phyloP scores from a whole-genome alignment of 2,888 invertebrate species.

The Homarus gammarus region DNA sequence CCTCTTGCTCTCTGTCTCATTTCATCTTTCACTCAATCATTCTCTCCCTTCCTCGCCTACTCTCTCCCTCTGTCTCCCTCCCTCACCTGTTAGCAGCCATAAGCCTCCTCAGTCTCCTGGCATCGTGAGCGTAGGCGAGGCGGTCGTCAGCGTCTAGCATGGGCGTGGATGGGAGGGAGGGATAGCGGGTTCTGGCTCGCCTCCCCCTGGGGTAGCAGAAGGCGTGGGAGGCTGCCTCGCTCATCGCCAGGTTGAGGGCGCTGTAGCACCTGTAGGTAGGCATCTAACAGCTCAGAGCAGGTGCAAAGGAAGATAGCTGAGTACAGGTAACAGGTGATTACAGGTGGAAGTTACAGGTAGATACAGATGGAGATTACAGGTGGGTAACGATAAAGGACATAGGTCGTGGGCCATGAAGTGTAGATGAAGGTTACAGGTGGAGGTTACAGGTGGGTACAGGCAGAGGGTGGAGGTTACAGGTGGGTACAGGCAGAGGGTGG shows the following conservation, averaged over 20 bases:
- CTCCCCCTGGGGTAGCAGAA: conserved; percentile 43
- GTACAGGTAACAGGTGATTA: background rate
- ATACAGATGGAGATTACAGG: background rate
- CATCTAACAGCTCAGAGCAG: background rate
- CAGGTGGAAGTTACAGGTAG: background rate
- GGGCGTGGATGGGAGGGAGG: conserved; percentile 85
- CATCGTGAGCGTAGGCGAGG: conserved; percentile 16
- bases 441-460: background rate
- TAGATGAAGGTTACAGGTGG: background rate
- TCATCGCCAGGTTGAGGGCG: conserved; percentile 59
- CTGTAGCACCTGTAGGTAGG: conserved; percentile 50
- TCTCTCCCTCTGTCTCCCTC: background rate
- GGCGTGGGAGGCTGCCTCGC: conserved; percentile 51
- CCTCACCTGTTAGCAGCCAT: conserved; percentile 43
- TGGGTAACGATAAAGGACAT: background rate
- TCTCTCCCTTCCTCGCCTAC: conserved; percentile 10
- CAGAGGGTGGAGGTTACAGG: background rate
- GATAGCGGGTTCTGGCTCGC: conserved; percentile 79
- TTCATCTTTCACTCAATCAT: background rate
- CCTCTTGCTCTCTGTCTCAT: background rate
- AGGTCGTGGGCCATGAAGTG: too few species aligned
- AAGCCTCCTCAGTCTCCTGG: conserved; percentile 50
- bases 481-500: background rate
- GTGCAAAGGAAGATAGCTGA: background rate
- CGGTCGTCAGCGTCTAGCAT: conserved; percentile 79